phyloP scores from a whole-genome alignment of 2,888 invertebrate genomes.

The Tenodera sinensis region DNA sequence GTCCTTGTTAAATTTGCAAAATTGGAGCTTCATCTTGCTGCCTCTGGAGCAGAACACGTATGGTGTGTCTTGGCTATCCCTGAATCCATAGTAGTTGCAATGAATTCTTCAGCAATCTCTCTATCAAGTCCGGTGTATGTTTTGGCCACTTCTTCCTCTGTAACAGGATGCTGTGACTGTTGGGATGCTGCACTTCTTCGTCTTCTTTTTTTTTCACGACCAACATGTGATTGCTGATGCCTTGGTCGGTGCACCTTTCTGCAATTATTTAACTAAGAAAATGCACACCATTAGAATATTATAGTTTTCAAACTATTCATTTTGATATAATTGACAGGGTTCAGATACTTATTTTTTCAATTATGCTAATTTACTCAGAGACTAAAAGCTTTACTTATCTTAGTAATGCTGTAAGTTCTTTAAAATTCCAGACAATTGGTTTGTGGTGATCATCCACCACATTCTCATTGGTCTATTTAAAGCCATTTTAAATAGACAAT shows the following conservation, averaged over 20 bases:
- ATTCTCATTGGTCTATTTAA: too few species aligned
- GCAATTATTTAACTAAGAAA: background rate
- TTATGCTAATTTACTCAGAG: too few species aligned
- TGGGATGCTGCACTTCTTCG: background rate
- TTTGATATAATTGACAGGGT: background rate
- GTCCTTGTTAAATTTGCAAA: background rate
- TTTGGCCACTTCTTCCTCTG: slow-evolving; percentile 41
- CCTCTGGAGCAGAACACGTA: background rate
- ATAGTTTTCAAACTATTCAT: background rate
- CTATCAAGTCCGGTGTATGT: slow-evolving; percentile 46
- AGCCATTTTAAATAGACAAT: too few species aligned
- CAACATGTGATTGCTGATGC: background rate
- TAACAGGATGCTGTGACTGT: slow-evolving; percentile 34
- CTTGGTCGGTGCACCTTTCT: background rate
- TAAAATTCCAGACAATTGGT: too few species aligned
- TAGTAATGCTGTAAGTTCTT: too few species aligned
- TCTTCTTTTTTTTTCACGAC: slow-evolving; percentile 9
- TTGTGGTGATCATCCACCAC: too few species aligned
- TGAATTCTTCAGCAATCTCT: slow-evolving; percentile 45
- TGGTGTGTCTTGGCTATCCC: background rate
- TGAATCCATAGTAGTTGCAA: slow-evolving; percentile 43
- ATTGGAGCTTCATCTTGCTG: background rate
- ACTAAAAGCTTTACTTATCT: too few species aligned
- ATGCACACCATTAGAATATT: background rate
- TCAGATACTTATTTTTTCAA: too few species aligned